Evolutionary conservation across 2,888 invertebrate species (phyloP), one percentile per base, ranked within the genome.

Genomic region (Eristalis intricaria): DNA sequence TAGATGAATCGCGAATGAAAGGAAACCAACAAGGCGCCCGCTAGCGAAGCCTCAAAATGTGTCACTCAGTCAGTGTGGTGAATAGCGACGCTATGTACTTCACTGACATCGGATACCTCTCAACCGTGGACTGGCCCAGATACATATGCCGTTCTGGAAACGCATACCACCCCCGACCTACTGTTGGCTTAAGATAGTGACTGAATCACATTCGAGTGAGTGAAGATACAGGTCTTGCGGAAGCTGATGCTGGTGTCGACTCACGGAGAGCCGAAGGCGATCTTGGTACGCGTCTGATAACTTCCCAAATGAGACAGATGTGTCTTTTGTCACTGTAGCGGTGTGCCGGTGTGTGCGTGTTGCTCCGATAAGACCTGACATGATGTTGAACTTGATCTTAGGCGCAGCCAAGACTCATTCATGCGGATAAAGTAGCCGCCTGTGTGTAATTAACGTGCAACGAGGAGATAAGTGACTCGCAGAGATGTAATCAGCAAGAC

Each of bases 41-140:
- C 15, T 65, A 69, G 40, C 29, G 86, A 86, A 86, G 78, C 86
- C 86, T 23, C 78, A 86, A 73, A 82, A 69, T 61, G 22, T 65
- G 26, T 75, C 66, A 78, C 69, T 71, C 64, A 26, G 68, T 73
- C 23, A 80, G 63, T 58, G 58, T 70, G 78, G 68, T 60, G 63
- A 77, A 73, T 73, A 66, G 71, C 76, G 56, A 73, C 60, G 50
- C 22, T 40, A 73, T 63, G 65, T 64, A 66, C 58, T 50, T n/a
- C 19, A 19, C 1, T 63, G 76, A 38, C 63, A 68, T 76, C 68
- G 61, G 63, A 79, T 68, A 75, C 70, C 23, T n/a, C 43, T 7
- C 19, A 61, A 60, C 68, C 43, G 63, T 35, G 43, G 22, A 66
- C 73, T 73, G 60, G 19, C 32, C 35, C 11, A 32, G 60, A n/a